These are phyloP conservation scores for Archaeoteleia sp. DNA, from an alignment of 2,888 invertebrate genomes.

Conservation along the genomic window DNA sequence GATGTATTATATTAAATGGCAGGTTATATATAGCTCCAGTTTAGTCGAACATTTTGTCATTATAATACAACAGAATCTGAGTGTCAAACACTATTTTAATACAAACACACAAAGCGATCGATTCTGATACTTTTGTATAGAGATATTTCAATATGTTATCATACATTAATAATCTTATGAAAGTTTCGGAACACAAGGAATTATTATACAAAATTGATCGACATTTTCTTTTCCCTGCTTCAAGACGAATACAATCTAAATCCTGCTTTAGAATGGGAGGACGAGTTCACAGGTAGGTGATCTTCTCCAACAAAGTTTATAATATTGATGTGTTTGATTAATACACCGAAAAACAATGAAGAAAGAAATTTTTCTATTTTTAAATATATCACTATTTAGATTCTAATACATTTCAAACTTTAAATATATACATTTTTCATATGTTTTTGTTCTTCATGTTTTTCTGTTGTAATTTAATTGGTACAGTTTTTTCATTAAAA, in stretches of 20 bases:
- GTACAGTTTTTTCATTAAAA: neutral
- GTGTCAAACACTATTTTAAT: no score
- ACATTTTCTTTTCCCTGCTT: slow-evolving; percentile 80
- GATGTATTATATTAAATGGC: no score
- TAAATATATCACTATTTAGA: neutral
- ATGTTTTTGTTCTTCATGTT: no score
- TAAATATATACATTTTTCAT: no score
- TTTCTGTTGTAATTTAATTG: no score
- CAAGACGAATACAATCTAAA: slow-evolving; percentile 99
- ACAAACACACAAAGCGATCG: no score
- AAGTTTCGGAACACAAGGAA: slow-evolving; percentile 56
- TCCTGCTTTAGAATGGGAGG: slow-evolving; percentile 99
- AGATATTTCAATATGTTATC: neutral
- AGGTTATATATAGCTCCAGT: no score
- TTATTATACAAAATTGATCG: slow-evolving; percentile 74
- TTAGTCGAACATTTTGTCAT: no score
- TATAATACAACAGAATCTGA: no score
- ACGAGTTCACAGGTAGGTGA: slow-evolving; percentile 99
- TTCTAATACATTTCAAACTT: no score
- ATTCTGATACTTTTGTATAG: neutral
- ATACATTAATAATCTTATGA: slow-evolving; percentile 48
- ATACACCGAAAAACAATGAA: slow-evolving; percentile 11
- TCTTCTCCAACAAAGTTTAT: slow-evolving; percentile 63
- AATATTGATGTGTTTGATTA: slow-evolving; percentile 25
- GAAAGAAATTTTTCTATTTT: slow-evolving; percentile 5